A percentile compares a stretch with the other conserved stretches of the same genome.
Evolutionary conservation across 1,140 invertebrate species (phyloP).

Genomic region (Physella acuta): DNA sequence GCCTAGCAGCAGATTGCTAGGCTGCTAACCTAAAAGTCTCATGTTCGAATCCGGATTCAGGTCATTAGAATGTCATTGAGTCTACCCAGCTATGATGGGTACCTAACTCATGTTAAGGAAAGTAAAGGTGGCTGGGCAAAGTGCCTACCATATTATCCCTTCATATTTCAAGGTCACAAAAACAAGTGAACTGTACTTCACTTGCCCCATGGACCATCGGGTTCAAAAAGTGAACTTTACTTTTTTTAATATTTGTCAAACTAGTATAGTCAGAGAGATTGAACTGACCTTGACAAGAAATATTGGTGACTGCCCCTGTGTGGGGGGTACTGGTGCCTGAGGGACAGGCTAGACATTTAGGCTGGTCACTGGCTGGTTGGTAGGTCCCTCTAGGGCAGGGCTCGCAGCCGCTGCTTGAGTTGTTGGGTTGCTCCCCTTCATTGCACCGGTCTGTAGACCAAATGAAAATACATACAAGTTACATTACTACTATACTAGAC

Average conservation of each 20-base stretch:
- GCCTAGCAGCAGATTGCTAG: too few species aligned
- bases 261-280: not conserved
- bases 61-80: not conserved
- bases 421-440: constrained; percentile 33
- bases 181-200: not conserved
- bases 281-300: constrained; percentile 27
- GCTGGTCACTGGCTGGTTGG: constrained; percentile 16
- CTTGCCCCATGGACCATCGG: not conserved
- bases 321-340: constrained; percentile 10
- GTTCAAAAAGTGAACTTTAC: not conserved
- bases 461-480: not conserved
- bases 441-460: constrained; percentile 30
- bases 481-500: not conserved
- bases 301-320: constrained; percentile 6
- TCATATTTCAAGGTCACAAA: not conserved
- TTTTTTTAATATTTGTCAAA: not conserved
- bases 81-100: not conserved
- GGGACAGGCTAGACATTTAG: constrained; percentile 19
- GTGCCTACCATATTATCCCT: not conserved
- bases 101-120: not conserved
- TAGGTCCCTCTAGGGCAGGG: constrained; percentile 34
- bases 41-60: not conserved
- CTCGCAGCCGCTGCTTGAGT: constrained; percentile 25
- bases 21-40: too few species aligned
- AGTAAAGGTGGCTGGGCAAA: not conserved